These are phyloP conservation scores for Ericerus pela DNA, from an alignment of 1,140 invertebrate species.

Conservation along the genomic window DNA sequence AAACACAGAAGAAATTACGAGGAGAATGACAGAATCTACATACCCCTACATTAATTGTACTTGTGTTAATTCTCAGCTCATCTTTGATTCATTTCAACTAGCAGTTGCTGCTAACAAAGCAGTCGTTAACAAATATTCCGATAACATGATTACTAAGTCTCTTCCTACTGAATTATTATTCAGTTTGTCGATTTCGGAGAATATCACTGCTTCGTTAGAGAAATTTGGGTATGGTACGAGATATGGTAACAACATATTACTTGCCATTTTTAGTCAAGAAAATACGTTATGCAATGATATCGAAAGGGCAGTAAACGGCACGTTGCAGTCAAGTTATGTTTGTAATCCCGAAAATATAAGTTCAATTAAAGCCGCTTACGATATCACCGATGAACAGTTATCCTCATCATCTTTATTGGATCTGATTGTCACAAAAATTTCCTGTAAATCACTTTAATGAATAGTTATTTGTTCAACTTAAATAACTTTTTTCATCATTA, in stretches of 20 bases:
- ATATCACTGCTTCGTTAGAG: constrained; percentile 45
- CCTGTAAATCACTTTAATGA: constrained; percentile 20
- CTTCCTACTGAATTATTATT: constrained; percentile 51
- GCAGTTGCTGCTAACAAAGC: constrained; percentile 51
- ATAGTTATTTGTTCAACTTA: too few species aligned
- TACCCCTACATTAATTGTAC: not conserved
- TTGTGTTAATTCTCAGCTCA: constrained; percentile 26
- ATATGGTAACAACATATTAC: not conserved
- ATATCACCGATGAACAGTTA: constrained; percentile 36
- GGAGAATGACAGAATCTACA: not conserved
- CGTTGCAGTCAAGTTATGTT: constrained; percentile 33
- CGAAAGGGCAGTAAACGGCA: constrained; percentile 34
- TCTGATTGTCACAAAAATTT: constrained; percentile 43
- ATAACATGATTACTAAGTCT: constrained; percentile 40
- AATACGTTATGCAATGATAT: constrained; percentile 26
- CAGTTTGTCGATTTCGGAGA: constrained; percentile 49
- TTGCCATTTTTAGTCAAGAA: constrained; percentile 26
- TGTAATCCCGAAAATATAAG: constrained; percentile 32
- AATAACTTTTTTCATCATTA: too few species aligned
- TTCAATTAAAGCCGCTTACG: constrained; percentile 40
- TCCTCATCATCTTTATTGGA: constrained; percentile 35
- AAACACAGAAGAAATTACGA: not conserved
- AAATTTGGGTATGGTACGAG: constrained; percentile 37
- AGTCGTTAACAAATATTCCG: constrained; percentile 34
- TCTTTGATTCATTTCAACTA: constrained; percentile 48